Percentiles rank a stretch among this genome's conserved stretches.
Evolutionary conservation across 2,888 invertebrate species (phyloP).

Genomic region (Hypselothyrea guttata): DNA sequence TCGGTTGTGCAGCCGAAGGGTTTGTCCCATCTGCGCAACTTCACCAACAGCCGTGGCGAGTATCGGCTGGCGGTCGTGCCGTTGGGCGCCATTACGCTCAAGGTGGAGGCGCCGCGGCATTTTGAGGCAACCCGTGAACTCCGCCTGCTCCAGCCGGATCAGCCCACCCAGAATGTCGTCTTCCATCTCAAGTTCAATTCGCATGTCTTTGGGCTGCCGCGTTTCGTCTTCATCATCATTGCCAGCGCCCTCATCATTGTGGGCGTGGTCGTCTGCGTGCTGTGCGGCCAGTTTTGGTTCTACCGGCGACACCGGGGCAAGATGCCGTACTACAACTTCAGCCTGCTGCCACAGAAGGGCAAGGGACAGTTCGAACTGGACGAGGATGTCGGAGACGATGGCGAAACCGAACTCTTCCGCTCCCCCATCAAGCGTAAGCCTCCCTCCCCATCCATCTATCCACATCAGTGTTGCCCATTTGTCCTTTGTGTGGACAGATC

Average conservation of each 20-base stretch:
- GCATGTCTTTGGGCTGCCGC: slow-evolving; percentile 88
- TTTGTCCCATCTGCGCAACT: slow-evolving; percentile 77
- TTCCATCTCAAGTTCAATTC: slow-evolving; percentile 87
- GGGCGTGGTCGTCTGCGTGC: slow-evolving; percentile 69
- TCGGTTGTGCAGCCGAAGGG: slow-evolving; percentile 81
- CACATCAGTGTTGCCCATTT: too few relatives aligned
- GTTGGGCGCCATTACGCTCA: slow-evolving; percentile 83
- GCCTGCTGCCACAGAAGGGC: slow-evolving; percentile 80
- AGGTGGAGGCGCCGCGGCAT: slow-evolving; percentile 85
- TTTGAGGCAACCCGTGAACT: slow-evolving; percentile 82
- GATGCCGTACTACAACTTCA: slow-evolving; percentile 81
- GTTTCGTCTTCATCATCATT: slow-evolving; percentile 89
- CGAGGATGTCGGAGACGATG: slow-evolving; percentile 79
- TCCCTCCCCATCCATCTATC: too few relatives aligned
- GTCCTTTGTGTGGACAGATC: too few relatives aligned
- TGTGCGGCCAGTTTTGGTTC: slow-evolving; percentile 78
- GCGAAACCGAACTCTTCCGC: slow-evolving; percentile 81
- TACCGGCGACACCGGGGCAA: slow-evolving; percentile 66
- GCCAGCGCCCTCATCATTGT: slow-evolving; percentile 84
- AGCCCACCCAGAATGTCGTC: slow-evolving; percentile 85
- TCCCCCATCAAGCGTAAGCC: slow-evolving; percentile 81
- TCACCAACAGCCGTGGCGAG: slow-evolving; percentile 77
- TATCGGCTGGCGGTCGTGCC: slow-evolving; percentile 75
- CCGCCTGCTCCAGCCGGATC: slow-evolving; percentile 76
- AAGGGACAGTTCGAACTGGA: slow-evolving; percentile 81